These are phyloP conservation scores for Neodon shergylaensis DNA, from an alignment of 2,113 vertebrate species.

Conservation along the genomic window DNA sequence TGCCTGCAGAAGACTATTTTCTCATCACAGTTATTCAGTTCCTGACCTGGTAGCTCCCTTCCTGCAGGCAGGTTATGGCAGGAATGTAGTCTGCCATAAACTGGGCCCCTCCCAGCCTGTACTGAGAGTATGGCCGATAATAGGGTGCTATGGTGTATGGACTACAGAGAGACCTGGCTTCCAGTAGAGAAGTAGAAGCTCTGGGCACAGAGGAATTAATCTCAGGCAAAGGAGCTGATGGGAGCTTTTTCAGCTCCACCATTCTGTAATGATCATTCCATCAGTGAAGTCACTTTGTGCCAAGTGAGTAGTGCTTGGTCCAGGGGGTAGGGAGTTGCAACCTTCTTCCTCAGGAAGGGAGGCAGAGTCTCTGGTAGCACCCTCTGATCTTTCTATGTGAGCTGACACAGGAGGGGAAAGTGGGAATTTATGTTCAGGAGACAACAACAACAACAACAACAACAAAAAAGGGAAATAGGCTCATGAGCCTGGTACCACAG, in stretches of 20 bases:
- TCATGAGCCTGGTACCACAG: accelerated
- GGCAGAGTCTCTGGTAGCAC: background rate
- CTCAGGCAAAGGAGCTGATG: background rate
- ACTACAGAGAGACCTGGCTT: background rate
- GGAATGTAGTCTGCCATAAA: background rate
- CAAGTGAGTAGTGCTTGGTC: background rate
- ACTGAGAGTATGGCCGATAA: background rate
- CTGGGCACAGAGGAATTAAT: background rate
- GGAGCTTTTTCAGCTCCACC: background rate
- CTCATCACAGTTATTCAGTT: background rate
- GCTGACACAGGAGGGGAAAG: no score
- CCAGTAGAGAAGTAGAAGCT: background rate
- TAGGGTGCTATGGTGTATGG: background rate
- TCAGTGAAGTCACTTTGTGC: accelerated
- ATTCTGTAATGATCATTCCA: background rate
- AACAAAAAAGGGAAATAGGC: background rate
- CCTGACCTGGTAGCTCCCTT: background rate
- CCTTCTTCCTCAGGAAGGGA: background rate
- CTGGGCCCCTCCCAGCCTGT: background rate
- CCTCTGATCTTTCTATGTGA: background rate
- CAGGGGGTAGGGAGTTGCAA: background rate
- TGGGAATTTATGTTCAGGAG: background rate
- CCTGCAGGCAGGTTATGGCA: background rate
- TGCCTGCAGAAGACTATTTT: background rate
- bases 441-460: no score